Evolutionary conservation across 2,888 invertebrate species (phyloP).

Genomic region (Zhengitettix transpicula): DNA sequence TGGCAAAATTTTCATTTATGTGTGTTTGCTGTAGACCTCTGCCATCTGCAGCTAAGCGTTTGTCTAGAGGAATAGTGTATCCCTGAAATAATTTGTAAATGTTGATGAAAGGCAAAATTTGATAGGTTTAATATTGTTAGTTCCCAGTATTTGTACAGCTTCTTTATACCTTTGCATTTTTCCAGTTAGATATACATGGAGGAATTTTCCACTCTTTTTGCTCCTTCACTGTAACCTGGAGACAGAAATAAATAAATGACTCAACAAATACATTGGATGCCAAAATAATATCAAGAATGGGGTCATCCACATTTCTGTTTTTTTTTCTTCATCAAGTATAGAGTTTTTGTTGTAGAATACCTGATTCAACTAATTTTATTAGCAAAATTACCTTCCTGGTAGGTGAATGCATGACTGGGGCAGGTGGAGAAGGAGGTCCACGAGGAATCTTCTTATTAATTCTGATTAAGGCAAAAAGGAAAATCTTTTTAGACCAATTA

Average conservation of each 20-base stretch:
- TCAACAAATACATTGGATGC: not conserved
- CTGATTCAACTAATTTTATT: not conserved
- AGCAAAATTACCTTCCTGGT: slow-evolving; percentile 55
- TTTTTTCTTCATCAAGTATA: too few relatives aligned
- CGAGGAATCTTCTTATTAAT: slow-evolving; percentile 98
- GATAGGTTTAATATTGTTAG: too few relatives aligned
- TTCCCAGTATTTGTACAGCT: too few relatives aligned
- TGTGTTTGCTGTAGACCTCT: slow-evolving; percentile 92
- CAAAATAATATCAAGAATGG: too few relatives aligned
- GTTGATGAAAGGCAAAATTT: too few relatives aligned
- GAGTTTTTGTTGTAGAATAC: too few relatives aligned
- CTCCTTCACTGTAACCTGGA: slow-evolving; percentile 77
- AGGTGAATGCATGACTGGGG: slow-evolving; percentile 96
- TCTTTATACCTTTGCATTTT: slow-evolving; percentile 62
- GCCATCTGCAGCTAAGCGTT: slow-evolving; percentile 94
- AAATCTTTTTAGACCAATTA: too few relatives aligned
- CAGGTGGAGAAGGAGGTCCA: slow-evolving; percentile 96
- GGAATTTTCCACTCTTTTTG: slow-evolving; percentile 99
- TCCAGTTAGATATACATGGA: slow-evolving; percentile 99
- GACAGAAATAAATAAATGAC: slow-evolving; percentile 15
- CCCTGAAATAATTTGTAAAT: slow-evolving; percentile 30
- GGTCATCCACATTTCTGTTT: too few relatives aligned
- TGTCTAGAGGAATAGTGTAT: slow-evolving; percentile 95
- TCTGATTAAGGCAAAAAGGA: slow-evolving; percentile 26
- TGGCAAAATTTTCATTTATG: slow-evolving; percentile 98